Conservation (phyloP, 2,113 vertebrate species). For the Sceloporus undulatus region DNA sequence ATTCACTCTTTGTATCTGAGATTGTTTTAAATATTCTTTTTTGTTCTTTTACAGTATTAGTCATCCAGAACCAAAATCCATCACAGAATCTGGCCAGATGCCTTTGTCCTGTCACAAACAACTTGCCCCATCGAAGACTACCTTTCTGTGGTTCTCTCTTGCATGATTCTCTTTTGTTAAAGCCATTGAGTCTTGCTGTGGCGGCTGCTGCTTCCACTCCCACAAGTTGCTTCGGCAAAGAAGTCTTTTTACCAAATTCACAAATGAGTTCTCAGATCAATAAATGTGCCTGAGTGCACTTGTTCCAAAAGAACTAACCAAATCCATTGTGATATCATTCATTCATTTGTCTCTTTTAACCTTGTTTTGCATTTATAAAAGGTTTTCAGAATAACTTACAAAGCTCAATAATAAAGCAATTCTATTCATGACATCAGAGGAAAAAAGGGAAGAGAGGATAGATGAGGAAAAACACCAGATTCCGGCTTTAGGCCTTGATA, state of each 20-base stretch:
- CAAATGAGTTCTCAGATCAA: neutral
- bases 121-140: neutral
- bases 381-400: neutral
- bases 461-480: no score
- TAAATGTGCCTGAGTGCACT: neutral
- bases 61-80: neutral
- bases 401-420: no score
- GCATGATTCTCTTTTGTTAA: neutral
- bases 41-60: neutral
- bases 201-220: neutral
- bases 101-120: neutral
- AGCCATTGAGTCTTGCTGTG: neutral
- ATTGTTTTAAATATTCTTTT: neutral
- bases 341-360: neutral
- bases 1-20: no score
- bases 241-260: neutral
- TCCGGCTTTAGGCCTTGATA: no score
- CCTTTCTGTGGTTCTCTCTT: neutral
- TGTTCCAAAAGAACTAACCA: neutral
- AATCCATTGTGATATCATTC: neutral
- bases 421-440: no score
- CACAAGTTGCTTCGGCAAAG: no score
- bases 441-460: no score
- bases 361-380: neutral
- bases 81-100: neutral